Evolutionary conservation across 2,113 vertebrate genomes (phyloP), one percentile per base, ranked within the genome.

Genomic region (Microtus pennsylvanicus): DNA sequence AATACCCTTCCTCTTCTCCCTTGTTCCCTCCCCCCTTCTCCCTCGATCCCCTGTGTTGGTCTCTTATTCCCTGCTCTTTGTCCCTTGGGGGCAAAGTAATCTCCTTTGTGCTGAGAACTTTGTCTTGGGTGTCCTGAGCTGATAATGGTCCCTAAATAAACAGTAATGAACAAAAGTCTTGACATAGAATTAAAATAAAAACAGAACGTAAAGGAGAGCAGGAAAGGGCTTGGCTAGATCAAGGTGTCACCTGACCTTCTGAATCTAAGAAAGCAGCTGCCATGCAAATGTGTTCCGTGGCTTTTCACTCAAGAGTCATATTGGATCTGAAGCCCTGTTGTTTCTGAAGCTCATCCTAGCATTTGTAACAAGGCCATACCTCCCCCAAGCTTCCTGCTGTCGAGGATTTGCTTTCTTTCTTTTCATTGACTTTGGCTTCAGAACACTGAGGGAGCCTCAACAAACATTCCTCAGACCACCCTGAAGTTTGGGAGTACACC

Each of bases 371-470:
- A 86, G 17, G 28, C 82, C 26, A 67, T 67, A 1, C 9, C 28
- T 92, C 63, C n/a, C 24, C 24, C 11, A 16, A 30, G 11, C 28
- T 65, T 33, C 50, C 52, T 38, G 33, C 50, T 82, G 12, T 38
- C 58, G 69, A 45, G 5, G 5, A n/a, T 16, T 69, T 86, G 2
- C 70, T 92, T 85, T 7, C 22, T 21, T 45, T 61, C 17, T 21
- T 75, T 61, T 61, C 38, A 77, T 28, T 85, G 55, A 92, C 38
- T 93, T 87, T 76, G 55, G 19, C 78, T 96, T 75, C 47, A 91
- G 63, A 89, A 92, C 26, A 81, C 35, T 30, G 7, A n/a, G 35
- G 38, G 80, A n/a, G 21, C 38, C 10, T 90, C 92, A 14, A 26
- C 28, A 81, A 81, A 76, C 1, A 9, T 77, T 65, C 55, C 69